Percentiles rank a stretch among this genome's conserved stretches.
phyloP scores from a whole-genome alignment of 2,797 vertebrate genomes.

The Urocyon cinereoargenteus region DNA sequence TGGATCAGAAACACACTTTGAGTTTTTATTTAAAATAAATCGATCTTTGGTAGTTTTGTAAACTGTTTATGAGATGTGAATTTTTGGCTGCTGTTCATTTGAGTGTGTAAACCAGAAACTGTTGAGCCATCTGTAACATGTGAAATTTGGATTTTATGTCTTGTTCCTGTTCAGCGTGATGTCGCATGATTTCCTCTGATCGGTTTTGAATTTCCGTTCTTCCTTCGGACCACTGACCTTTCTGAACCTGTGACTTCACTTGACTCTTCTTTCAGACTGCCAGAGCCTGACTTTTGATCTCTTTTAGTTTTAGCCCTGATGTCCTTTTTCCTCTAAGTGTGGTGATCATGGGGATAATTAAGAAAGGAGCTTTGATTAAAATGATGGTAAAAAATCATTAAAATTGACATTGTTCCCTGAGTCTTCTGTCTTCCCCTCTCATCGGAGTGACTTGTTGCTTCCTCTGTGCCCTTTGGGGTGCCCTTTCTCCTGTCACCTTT shows the following conservation, averaged over 20 bases:
- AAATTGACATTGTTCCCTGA: not conserved
- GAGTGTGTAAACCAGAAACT: not conserved
- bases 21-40: not conserved
- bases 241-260: not conserved
- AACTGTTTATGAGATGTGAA: not conserved
- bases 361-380: slow-evolving; percentile 2
- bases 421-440: not conserved
- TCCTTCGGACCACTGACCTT: not conserved
- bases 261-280: not conserved
- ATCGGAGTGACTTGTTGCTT: not conserved
- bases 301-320: not conserved
- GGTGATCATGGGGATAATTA: no score
- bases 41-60: slow-evolving; percentile 29
- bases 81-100: slow-evolving; percentile 35
- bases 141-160: not conserved
- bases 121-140: not conserved
- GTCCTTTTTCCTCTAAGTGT: not conserved
- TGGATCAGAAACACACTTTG: not conserved
- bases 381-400: not conserved
- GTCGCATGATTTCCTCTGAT: not conserved
- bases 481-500: not conserved
- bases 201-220: slow-evolving; percentile 6
- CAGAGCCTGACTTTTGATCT: not conserved
- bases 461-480: not conserved
- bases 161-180: not conserved